Evolutionary conservation across 1,140 invertebrate genomes (phyloP), one percentile per base, ranked within the genome.

Genomic region (Samia ricini): DNA sequence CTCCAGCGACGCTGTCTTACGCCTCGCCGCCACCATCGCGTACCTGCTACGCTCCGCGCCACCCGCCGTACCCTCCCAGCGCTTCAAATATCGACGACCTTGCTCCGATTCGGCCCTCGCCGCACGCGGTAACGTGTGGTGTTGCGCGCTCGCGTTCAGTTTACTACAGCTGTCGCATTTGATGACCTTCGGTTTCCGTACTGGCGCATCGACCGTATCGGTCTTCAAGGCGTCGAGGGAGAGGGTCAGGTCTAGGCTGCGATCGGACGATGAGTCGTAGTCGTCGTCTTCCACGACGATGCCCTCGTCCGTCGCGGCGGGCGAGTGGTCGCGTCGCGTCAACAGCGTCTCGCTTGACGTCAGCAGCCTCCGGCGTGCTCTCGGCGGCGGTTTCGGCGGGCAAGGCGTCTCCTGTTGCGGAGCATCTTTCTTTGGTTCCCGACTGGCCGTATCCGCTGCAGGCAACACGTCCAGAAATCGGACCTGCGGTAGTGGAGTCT

Each of bases 241-340:
- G 26, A 88, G 77, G 64, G 85, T 84, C 24, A 89, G 76, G 75
- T 89, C 85, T 64, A 89, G 79, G 74, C 87, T 89, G 79, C 87
- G 87, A 69, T 89, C 87, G 81, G 87, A 89, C 77, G 87, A 89
- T 75, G 87, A 89, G 83, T 89, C 87, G 80, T 88, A 89, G 76
- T 89, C 87, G 87, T 89, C 85, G 85, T 89, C 85, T 76, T 89
- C 87, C 69, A 89, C 87, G 85, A 89, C 87, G 79, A 89, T 89
- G 81, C 87, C 87, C 80, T 89, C 87, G 68, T 89, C 87, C 68
- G 87, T 88, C 55, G 85, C 87, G 61, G 85, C 85, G 56, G 87
- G 87, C 8, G 87, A 89, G 63, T 88, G 87, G 60, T 89, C 87
- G 59, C 87, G 69, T 19, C 77, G 71, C 64, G 83, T 77, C 49